Evolutionary conservation across 92 coral and sea anemone genomes (phyloP).

Genomic region (Pocillopora grandis): DNA sequence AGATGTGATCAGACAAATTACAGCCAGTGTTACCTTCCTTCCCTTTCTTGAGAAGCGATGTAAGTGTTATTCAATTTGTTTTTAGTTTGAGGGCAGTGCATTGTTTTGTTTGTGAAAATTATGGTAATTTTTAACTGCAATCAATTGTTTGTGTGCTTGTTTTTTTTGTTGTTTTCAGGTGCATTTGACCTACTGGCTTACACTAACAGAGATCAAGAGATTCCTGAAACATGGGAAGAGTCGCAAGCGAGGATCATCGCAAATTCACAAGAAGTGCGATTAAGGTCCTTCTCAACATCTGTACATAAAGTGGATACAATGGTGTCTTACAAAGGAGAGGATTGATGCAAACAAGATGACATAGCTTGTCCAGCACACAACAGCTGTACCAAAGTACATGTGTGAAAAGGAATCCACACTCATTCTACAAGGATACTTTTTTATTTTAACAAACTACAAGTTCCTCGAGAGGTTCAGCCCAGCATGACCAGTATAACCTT

Average conservation of each 20-base stretch:
- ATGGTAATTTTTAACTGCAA: too few relatives aligned
- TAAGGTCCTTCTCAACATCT: slow-evolving; percentile 89
- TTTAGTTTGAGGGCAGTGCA: not conserved
- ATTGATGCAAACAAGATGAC: slow-evolving; percentile 21
- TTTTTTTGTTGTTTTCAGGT: slow-evolving; percentile 57
- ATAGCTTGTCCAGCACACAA: not conserved
- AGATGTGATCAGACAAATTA: slow-evolving; percentile 94
- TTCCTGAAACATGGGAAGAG: slow-evolving; percentile 98
- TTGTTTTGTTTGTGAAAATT: not conserved
- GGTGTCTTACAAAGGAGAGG: slow-evolving; percentile 96
- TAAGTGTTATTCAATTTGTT: slow-evolving; percentile 38
- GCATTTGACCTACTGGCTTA: slow-evolving; percentile 95
- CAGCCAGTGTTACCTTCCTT: slow-evolving; percentile 96
- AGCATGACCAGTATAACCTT: not conserved
- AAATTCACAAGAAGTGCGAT: slow-evolving; percentile 94
- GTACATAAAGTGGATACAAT: slow-evolving; percentile 96
- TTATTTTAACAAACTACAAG: not conserved
- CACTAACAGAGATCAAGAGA: slow-evolving; percentile 86
- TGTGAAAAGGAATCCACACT: not conserved
- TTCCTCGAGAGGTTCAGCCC: not conserved
- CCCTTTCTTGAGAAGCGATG: slow-evolving; percentile 95
- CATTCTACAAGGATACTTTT: not conserved
- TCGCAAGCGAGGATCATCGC: slow-evolving; percentile 94
- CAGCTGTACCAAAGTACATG: not conserved
- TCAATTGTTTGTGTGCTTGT: not conserved